These are phyloP conservation scores for Gandaritis pyraliata DNA, from an alignment of 2,888 invertebrate genomes.

Conservation along the genomic window DNA sequence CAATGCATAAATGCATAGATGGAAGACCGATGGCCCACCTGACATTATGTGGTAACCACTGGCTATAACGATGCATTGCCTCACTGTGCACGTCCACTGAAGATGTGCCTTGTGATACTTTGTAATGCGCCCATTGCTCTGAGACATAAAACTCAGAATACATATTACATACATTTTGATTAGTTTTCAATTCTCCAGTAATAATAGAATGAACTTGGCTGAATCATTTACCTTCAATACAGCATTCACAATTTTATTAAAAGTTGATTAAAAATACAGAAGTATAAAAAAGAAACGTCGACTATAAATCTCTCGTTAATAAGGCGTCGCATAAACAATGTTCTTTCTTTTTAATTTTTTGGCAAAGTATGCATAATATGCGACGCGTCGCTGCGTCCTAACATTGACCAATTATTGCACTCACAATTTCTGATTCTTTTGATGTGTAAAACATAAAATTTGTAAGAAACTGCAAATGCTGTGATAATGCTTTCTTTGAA, in stretches of 20 bases:
- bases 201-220: too few species aligned
- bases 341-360: conserved; percentile 64
- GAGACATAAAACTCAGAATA: too few species aligned
- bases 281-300: conserved; percentile 55
- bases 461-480: conserved; percentile 52
- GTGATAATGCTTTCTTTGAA: conserved; percentile 52
- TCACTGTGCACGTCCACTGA: too few species aligned
- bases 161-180: too few species aligned
- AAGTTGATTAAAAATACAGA: conserved; percentile 43
- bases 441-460: conserved; percentile 60
- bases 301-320: conserved; percentile 73
- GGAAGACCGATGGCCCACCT: too few species aligned
- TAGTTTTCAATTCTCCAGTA: too few species aligned
- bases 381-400: conserved; percentile 58
- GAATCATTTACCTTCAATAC: not conserved
- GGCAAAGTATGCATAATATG: conserved; percentile 62
- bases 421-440: conserved; percentile 57
- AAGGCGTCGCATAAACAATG: conserved; percentile 72
- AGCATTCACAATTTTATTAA: conserved; percentile 13
- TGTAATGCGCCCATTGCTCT: too few species aligned
- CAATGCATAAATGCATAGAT: too few species aligned
- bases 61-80: too few species aligned
- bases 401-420: conserved; percentile 64
- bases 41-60: too few species aligned
- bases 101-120: too few species aligned